Evolutionary conservation across 2,888 invertebrate species (phyloP), one percentile per base, ranked within the genome.

Genomic region (Mactromeris polynyma): DNA sequence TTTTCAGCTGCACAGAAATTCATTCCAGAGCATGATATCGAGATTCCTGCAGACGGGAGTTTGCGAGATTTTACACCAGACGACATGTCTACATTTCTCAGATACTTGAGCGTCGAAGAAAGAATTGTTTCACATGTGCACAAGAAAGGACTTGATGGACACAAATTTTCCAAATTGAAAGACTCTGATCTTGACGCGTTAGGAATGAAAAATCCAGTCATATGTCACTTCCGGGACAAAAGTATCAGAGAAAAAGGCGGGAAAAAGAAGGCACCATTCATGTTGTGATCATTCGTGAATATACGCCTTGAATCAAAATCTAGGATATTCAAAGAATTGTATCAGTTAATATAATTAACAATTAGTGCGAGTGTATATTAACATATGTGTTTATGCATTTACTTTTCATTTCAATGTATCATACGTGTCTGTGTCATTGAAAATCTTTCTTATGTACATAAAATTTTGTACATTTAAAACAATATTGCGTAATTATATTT

Each of bases 11-110:
- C 93, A 31, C 88, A 89, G 69, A 92, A 92, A 81, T 91, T 93
- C 64, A 95, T 95, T n/a, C 94, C 94, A 46, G 95, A 96, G 89
- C 93, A 93, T 46, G 94, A 95, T 79, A 94, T 96, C 40, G 91
- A 90, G 7, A 94, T 96, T 81, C 96, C 96, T 58, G 93, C 89
- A 51, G 95, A 96, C 89, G 96, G 96, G 21, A 96, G 95, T 89
- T 89, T 96, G 38, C 94, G 95, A 83, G 89, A 93, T 58, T 96
- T 96, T 87, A 93, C 94, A 2, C 92, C 92, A 36, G 95, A 95
- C 92, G 95, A 95, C 86, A 95, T 96, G 92, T 92, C 93, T 9
- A 95, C 95, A 83, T 95, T 96, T 87, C 92, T 96, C 26, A 92
- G 94, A 51, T 94, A 94, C 86, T 88, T 96, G 89, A 93, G 94